Evolutionary conservation across 2,113 vertebrate genomes (phyloP).

Genomic region (Archocentrus centrarchus): DNA sequence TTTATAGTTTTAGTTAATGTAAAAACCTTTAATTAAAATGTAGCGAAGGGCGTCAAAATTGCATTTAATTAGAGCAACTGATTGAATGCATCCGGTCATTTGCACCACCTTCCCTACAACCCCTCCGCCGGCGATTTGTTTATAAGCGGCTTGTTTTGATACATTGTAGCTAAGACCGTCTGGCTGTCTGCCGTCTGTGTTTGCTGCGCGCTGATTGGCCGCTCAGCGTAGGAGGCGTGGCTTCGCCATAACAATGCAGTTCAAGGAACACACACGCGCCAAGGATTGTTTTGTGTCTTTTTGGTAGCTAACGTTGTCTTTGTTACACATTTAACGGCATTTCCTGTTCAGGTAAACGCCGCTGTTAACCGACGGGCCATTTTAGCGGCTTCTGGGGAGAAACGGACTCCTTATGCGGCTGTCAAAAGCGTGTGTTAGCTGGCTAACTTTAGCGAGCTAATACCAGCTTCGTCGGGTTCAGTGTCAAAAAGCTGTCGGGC

Average conservation of each 20-base stretch:
- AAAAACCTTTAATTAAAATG: background rate
- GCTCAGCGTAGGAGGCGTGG: constrained; percentile 61
- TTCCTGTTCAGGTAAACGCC: background rate
- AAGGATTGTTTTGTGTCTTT: constrained; percentile 74
- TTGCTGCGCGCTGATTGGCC: constrained; percentile 51
- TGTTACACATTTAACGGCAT: background rate
- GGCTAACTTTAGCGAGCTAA: constrained; percentile 66
- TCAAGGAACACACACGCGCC: constrained; percentile 76
- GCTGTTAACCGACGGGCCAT: background rate
- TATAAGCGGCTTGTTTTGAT: constrained; percentile 58
- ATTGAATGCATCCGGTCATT: background rate
- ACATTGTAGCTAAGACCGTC: constrained; percentile 42
- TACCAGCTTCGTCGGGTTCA: constrained; percentile 35
- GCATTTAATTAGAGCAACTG: background rate
- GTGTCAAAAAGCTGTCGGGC: constrained; percentile 26
- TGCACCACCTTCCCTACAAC: background rate
- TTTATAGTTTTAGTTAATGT: background rate
- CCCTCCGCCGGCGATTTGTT: background rate
- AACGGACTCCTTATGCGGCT: constrained; percentile 27
- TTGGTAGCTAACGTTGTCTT: background rate
- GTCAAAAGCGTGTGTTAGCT: constrained; percentile 43
- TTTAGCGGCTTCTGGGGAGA: background rate
- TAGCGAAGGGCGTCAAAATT: background rate
- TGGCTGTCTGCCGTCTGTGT: constrained; percentile 62
- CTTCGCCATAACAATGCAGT: constrained; percentile 74